Base-by-base conservation (phyloP, 2,888 invertebrate genomes). In the Atethmia centrago region DNA sequence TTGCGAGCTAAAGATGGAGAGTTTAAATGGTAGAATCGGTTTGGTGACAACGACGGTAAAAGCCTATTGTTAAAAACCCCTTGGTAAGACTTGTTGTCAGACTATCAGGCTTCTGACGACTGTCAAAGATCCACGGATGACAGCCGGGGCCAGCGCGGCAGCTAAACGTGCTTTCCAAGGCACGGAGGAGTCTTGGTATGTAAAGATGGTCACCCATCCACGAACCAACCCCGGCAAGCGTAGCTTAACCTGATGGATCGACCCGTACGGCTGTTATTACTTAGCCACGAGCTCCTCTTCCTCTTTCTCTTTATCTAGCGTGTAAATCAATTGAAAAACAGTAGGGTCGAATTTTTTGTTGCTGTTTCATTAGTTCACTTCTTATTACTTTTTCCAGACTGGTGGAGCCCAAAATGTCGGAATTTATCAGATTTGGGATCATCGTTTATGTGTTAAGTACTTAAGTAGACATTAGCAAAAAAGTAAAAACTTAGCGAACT, bases 1-100 rank as follows among this genome's bases (percentile, higher is more conserved):
- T 93, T 92, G 0, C 94, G 91, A 70, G 94, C 95, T 95, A 83
- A 12, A 36, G 16, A 21, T 9, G 42, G 21, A 21, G 16, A 36
- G 25, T 42, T 16, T 16, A 45, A 25, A 55, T 21, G 9, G 28
- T 28, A 42, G 0, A 40, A 45, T 19, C 19, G 14, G 19, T 28
- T 28, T n/a, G 14, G n/a, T 16, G n/a, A 14, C 9, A n/a, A n/a
- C n/a, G 5, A 49, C 0, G 4, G 16, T 16, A 31, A 21, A 16
- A 47, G n/a, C n/a, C n/a, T n/a, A n/a, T n/a, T n/a, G n/a, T n/a
- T n/a, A n/a, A n/a, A n/a, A n/a, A n/a, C n/a, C n/a, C n/a, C n/a
- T n/a, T n/a, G n/a, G n/a, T n/a, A n/a, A n/a, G n/a, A n/a, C n/a
- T n/a, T n/a, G n/a, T n/a, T n/a, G n/a, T n/a, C n/a, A n/a, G n/a